phyloP scores from a whole-genome alignment of 2,888 invertebrate genomes.

The Andricus quercusramuli region DNA sequence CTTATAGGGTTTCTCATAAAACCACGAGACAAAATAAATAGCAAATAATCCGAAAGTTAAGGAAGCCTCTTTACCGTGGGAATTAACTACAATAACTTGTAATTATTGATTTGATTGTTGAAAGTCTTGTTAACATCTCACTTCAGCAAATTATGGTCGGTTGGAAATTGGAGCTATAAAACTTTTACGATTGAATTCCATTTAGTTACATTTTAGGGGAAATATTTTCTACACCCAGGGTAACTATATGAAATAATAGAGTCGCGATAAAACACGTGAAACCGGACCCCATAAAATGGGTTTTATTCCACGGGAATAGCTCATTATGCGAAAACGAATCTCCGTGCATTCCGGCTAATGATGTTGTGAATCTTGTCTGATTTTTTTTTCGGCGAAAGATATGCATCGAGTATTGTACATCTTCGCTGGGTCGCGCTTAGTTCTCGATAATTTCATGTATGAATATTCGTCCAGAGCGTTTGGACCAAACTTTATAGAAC shows the following conservation, averaged over 20 bases:
- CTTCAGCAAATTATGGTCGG: too few species aligned
- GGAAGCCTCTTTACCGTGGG: constrained; percentile 24
- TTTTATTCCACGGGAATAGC: constrained; percentile 17
- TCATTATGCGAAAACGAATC: constrained; percentile 19
- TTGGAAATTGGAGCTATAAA: neutral
- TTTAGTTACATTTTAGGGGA: neutral
- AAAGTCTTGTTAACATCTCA: too few species aligned
- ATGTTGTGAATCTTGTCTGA: neutral
- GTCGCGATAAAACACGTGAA: constrained; percentile 4
- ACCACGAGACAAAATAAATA: constrained; percentile 9
- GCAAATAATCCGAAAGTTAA: constrained; percentile 15
- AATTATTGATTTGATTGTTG: too few species aligned
- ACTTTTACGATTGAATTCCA: neutral
- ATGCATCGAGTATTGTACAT: constrained; percentile 16
- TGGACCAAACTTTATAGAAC: constrained; percentile 8
- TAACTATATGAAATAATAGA: neutral
- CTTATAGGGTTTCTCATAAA: constrained; percentile 8
- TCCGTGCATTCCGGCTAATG: constrained; percentile 10
- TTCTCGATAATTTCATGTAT: neutral
- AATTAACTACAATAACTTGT: neutral
- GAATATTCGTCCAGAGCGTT: neutral
- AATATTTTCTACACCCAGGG: neutral
- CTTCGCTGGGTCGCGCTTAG: neutral
- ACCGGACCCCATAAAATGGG: constrained; percentile 8
- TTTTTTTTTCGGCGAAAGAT: neutral